Evolutionary conservation across 2,113 vertebrate genomes (phyloP).

Genomic region (Scomber japonicus): DNA sequence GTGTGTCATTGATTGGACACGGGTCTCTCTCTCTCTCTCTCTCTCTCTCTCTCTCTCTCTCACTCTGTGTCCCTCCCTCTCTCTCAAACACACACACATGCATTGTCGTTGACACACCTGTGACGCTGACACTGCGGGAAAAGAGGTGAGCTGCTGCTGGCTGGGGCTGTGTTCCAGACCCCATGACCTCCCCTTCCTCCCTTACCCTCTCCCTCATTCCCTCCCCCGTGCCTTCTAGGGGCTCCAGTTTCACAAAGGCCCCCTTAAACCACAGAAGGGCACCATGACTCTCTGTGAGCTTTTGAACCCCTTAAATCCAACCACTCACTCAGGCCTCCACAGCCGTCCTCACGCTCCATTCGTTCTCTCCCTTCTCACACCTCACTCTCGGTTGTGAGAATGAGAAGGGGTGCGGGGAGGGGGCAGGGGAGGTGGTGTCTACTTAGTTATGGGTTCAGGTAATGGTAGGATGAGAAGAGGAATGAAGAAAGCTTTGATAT

Average conservation of each 20-base stretch:
- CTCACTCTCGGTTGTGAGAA: constrained; percentile 38
- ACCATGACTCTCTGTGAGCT: constrained; percentile 55
- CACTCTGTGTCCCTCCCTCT: not conserved
- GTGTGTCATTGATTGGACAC: constrained; percentile 76
- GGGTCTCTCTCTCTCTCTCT: not conserved
- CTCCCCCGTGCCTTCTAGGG: constrained; percentile 37
- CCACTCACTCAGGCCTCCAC: constrained; percentile 24
- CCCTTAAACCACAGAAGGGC: constrained; percentile 66
- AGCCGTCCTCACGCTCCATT: constrained; percentile 39
- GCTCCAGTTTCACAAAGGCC: constrained; percentile 76
- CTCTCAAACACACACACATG: constrained; percentile 49
- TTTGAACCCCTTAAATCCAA: constrained; percentile 61
- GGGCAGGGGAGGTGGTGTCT: no score
- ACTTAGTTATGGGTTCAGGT: constrained; percentile 8
- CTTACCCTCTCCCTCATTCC: constrained; percentile 1
- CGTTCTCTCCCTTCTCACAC: constrained; percentile 48
- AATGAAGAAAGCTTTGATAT: constrained; percentile 42
- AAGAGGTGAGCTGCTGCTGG: constrained; percentile 52
- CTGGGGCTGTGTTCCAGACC: constrained; percentile 41
- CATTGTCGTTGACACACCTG: constrained; percentile 75
- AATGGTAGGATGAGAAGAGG: not conserved
- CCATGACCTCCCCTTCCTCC: not conserved
- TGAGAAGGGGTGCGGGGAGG: not conserved
- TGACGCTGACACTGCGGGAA: constrained; percentile 69
- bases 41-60: not conserved